Conservation (phyloP, 1,140 invertebrate genomes). For the Vanessa atalanta region DNA sequence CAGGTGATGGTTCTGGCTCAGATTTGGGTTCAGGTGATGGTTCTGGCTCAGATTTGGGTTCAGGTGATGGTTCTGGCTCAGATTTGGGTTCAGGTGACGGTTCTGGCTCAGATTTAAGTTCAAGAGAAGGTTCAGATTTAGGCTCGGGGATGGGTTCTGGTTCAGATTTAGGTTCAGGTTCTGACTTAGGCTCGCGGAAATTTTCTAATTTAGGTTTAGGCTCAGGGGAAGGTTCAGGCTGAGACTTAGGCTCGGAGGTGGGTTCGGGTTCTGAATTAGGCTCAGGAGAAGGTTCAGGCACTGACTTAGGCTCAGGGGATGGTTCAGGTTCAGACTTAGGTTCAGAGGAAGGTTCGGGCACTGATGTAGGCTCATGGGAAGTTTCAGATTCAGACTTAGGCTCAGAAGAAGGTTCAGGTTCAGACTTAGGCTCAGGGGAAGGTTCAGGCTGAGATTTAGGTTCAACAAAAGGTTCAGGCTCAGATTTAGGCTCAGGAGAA, state of each 20-base stretch:
- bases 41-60: conserved; percentile 73
- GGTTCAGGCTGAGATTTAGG: conserved; percentile 62
- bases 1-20: conserved; percentile 59
- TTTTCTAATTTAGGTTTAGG: conserved; percentile 71
- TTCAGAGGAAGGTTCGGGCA: conserved; percentile 70
- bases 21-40: conserved; percentile 79
- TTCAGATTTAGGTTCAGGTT: conserved; percentile 78
- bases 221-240: conserved; percentile 69
- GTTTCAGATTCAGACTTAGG: conserved; percentile 30
- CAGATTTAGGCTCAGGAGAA: conserved; percentile 58
- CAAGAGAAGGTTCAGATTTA: conserved; percentile 65
- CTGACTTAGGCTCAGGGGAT: conserved; percentile 60
- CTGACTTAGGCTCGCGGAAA: conserved; percentile 63
- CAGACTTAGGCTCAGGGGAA: conserved; percentile 64
- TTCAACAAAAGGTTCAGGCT: conserved; percentile 56
- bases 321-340: conserved; percentile 40
- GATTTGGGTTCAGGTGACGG: conserved; percentile 71
- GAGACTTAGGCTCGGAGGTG: conserved; percentile 41
- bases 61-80: conserved; percentile 72
- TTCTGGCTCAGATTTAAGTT: conserved; percentile 75
- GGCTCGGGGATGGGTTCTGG: conserved; percentile 80
- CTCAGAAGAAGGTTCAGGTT: conserved; percentile 59
- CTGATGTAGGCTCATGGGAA: conserved; percentile 62
- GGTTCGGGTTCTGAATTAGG: conserved; percentile 33
- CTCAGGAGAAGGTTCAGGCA: conserved; percentile 41